These are phyloP conservation scores for Sarcophaga peregrina DNA, from an alignment of 1,140 invertebrate species.

Conservation along the genomic window DNA sequence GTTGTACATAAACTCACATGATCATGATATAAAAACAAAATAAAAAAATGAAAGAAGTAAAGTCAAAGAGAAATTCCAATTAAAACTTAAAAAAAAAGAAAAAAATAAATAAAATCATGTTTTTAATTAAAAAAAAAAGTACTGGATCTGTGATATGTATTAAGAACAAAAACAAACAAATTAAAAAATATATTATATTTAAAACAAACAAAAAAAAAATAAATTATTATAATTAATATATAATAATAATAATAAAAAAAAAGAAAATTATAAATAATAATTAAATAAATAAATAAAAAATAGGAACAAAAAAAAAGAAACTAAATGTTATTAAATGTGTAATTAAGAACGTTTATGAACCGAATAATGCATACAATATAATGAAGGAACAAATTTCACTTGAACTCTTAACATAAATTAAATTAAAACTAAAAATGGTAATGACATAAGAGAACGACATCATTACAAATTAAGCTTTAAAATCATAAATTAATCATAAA, in stretches of 20 bases:
- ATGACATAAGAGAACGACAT: conserved; percentile 25
- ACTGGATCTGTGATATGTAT: conserved; percentile 67
- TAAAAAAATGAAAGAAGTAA: conserved; percentile 48
- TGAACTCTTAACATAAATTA: conserved; percentile 38
- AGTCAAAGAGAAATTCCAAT: conserved; percentile 46
- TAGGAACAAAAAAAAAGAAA: no score
- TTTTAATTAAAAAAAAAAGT: conserved; percentile 49
- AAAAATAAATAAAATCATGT: conserved; percentile 31
- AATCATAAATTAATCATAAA: neutral
- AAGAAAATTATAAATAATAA: conserved; percentile 38
- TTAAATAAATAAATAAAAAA: neutral
- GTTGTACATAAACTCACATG: conserved; percentile 32
- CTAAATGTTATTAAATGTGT: conserved; percentile 43
- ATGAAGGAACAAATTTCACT: neutral
- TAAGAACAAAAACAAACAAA: conserved; percentile 52
- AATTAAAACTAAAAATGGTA: conserved; percentile 39
- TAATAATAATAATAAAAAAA: conserved; percentile 41
- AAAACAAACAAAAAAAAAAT: conserved; percentile 50
- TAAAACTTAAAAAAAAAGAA: no score
- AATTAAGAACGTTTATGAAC: neutral
- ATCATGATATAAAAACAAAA: conserved; percentile 24
- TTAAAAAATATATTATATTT: conserved; percentile 37
- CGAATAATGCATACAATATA: neutral
- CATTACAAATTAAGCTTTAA: neutral
- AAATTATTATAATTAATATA: conserved; percentile 42